phyloP scores from a whole-genome alignment of 2,888 invertebrate genomes.

The Heliothis peltigera region DNA sequence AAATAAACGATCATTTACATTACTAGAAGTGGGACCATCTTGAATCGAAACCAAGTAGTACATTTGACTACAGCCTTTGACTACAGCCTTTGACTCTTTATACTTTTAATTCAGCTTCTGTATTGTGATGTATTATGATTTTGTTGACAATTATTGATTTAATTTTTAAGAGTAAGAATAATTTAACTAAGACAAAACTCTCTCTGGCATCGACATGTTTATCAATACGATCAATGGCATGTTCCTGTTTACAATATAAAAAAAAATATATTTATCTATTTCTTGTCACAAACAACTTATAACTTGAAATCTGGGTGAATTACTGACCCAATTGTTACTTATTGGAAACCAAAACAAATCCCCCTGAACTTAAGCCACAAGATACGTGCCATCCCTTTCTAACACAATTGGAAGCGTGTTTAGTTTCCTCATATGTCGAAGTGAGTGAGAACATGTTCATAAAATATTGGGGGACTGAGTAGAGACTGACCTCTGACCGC shows the following conservation, averaged over 20 bases:
- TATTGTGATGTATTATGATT: no score
- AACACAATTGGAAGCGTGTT: slow-evolving; percentile 2
- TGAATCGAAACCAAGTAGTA: no score
- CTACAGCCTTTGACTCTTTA: no score
- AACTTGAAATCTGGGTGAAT: slow-evolving; percentile 34
- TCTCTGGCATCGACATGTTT: background rate
- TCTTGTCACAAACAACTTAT: background rate
- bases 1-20: no score
- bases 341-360: slow-evolving; percentile 48
- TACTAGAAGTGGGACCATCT: no score
- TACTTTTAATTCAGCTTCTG: no score
- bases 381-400: slow-evolving; percentile 14
- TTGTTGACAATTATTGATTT: no score
- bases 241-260: slow-evolving; percentile 24
- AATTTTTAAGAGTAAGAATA: no score
- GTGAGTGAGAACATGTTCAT: slow-evolving; percentile 43
- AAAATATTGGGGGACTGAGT: slow-evolving; percentile 39
- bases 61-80: no score
- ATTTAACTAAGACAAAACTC: background rate
- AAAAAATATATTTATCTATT: slow-evolving; percentile 7
- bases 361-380: slow-evolving; percentile 7
- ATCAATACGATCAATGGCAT: background rate
- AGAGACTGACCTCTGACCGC: slow-evolving; percentile 24
- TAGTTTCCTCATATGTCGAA: slow-evolving; percentile 18
- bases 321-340: slow-evolving; percentile 39